phyloP scores from a whole-genome alignment of 2,888 invertebrate species.

The Junonia oenone region DNA sequence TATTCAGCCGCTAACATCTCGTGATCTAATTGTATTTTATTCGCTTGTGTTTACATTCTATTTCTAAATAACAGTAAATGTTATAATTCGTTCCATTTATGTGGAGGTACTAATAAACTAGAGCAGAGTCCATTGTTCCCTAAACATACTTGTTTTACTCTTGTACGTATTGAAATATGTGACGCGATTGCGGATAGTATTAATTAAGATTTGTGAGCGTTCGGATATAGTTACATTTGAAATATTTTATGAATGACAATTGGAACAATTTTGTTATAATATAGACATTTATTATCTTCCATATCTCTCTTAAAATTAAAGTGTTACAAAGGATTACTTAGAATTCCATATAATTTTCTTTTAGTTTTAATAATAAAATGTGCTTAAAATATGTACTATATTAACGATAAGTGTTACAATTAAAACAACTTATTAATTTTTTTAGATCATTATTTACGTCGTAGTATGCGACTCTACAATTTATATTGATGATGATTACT shows the following conservation, averaged over 20 bases:
- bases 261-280: too few species aligned
- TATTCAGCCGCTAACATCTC: slow-evolving; percentile 41
- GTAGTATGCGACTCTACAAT: too few species aligned
- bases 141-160: slow-evolving; percentile 17
- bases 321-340: too few species aligned
- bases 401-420: too few species aligned
- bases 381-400: too few species aligned
- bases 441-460: too few species aligned
- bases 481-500: too few species aligned
- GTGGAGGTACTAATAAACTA: slow-evolving; percentile 18
- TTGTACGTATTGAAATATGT: slow-evolving; percentile 26
- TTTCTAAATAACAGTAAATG: slow-evolving; percentile 16
- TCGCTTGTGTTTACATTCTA: slow-evolving; percentile 40
- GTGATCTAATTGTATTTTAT: slow-evolving; percentile 48
- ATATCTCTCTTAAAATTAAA: too few species aligned
- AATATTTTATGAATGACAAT: not conserved
- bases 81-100: slow-evolving; percentile 19
- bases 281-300: too few species aligned
- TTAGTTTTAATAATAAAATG: too few species aligned
- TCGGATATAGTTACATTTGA: slow-evolving; percentile 6
- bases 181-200: slow-evolving; percentile 22
- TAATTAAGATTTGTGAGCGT: slow-evolving; percentile 26
- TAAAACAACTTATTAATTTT: too few species aligned
- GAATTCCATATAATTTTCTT: too few species aligned
- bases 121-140: slow-evolving; percentile 23